These are phyloP conservation scores for Pseudochaenichthys georgianus DNA, from an alignment of 2,797 vertebrate genomes.

Conservation along the genomic window DNA sequence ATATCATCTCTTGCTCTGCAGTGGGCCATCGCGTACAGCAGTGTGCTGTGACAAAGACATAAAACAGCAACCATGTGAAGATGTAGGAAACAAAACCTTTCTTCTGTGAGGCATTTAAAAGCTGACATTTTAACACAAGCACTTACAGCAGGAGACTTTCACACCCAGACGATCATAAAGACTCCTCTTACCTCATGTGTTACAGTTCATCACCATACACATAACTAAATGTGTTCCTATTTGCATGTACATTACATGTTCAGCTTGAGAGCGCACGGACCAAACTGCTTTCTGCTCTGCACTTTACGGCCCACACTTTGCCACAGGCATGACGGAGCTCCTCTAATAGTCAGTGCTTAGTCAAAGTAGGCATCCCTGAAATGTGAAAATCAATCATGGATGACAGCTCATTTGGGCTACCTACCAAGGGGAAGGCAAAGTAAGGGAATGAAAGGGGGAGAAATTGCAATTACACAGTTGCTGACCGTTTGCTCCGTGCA, in stretches of 20 bases:
- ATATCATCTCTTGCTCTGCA: conserved; percentile 4
- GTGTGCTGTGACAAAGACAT: conserved; percentile 19
- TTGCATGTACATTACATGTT: conserved; percentile 60
- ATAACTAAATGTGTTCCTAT: conserved; percentile 47
- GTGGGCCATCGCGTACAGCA: neutral
- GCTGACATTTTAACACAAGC: conserved; percentile 14
- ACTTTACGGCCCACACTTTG: conserved; percentile 57
- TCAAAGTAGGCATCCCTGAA: conserved; percentile 78
- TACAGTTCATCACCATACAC: conserved; percentile 32
- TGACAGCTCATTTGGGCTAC: conserved; percentile 82
- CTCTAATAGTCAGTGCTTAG: conserved; percentile 73
- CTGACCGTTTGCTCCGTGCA: conserved; percentile 68
- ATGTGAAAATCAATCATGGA: conserved; percentile 83
- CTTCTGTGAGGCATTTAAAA: conserved; percentile 20
- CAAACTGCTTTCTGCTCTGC: conserved; percentile 43
- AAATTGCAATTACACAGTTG: conserved; percentile 80
- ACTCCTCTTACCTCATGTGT: conserved; percentile 33
- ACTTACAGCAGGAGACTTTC: conserved; percentile 31
- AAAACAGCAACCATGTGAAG: conserved; percentile 31
- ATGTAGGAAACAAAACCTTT: conserved; percentile 11
- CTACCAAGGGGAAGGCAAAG: conserved; percentile 57
- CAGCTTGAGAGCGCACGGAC: conserved; percentile 38
- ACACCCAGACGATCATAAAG: conserved; percentile 40
- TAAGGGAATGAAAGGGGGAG: conserved; percentile 53
- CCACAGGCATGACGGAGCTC: conserved; percentile 58